Conservation (phyloP, 2,888 invertebrate genomes). For the Euzophera pinguis region DNA sequence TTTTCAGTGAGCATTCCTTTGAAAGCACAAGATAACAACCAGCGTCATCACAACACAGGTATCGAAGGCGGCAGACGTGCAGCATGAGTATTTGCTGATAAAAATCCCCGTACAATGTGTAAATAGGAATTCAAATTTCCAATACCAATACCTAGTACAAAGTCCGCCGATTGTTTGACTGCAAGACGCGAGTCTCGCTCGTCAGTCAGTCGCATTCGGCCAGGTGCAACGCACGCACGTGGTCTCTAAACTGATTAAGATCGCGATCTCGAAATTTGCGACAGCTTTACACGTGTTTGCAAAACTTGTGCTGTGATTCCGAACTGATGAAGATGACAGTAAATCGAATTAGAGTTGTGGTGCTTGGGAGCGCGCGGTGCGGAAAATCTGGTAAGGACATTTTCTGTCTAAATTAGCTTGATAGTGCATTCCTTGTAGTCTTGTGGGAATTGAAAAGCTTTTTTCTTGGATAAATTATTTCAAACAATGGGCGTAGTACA, state of each 20-base stretch:
- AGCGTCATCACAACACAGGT: neutral
- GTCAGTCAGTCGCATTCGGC: slow-evolving; percentile 58
- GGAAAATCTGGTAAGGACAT: slow-evolving; percentile 85
- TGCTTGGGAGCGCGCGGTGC: slow-evolving; percentile 86
- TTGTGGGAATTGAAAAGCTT: too few species aligned
- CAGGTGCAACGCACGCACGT: slow-evolving; percentile 74
- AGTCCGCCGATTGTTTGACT: slow-evolving; percentile 71
- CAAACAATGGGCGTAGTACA: too few species aligned
- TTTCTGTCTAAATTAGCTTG: neutral
- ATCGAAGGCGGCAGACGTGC: neutral
- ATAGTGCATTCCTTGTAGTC: too few species aligned
- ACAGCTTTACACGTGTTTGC: slow-evolving; percentile 18
- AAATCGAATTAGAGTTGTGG: slow-evolving; percentile 88
- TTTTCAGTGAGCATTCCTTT: too few species aligned
- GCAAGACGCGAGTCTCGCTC: slow-evolving; percentile 23
- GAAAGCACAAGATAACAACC: neutral
- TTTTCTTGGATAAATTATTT: too few species aligned
- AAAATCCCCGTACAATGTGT: slow-evolving; percentile 11
- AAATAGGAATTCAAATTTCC: slow-evolving; percentile 37
- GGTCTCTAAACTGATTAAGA: slow-evolving; percentile 51
- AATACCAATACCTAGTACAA: slow-evolving; percentile 39
- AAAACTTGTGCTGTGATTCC: slow-evolving; percentile 46
- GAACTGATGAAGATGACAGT: slow-evolving; percentile 85
- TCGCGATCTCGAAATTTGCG: slow-evolving; percentile 36
- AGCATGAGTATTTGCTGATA: neutral